Base-by-base conservation (phyloP, 2,113 vertebrate genomes). In the Cavia aperea region DNA sequence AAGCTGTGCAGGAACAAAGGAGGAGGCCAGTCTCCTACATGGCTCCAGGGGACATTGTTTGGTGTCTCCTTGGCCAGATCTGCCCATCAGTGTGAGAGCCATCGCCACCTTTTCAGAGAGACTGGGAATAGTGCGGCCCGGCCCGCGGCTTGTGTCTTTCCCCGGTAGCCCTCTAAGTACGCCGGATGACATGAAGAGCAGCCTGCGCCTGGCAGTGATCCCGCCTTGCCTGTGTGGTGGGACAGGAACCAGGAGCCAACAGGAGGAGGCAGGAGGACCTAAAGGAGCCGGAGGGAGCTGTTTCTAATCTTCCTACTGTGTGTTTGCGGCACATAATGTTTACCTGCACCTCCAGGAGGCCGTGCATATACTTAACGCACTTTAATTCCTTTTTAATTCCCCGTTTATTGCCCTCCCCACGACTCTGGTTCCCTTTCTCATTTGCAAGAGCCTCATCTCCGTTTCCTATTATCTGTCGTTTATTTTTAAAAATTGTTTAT, bases 171-270 rank as follows among this genome's bases (percentile, higher is more conserved):
- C 39, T 39, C 39, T 2, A 29, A 43, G 58, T 14, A 9, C 4
- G 4, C 1, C 1, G 0, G 15, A 7, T 2, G 18, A 51, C 9
- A 1, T 26, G 13, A 33, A 26, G 65, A 49, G 3, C 13, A 12
- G 10, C 33, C 75, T 29, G 51, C 13, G n/a, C 62, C 58, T 77
- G 29, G 21, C 16, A n/a, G 29, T 5, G 78, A 26, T 33, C 24
- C 23, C 23, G 15, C 39, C 39, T 62, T 4, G 56, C 2, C 70
- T 1, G 11, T 2, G 3, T 33, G 24, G 49, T n/a, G 31, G 23
- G 29, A 65, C 43, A 39, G 58, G 36, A 43, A 2, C 31, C 58
- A 4, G 14, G 39, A 58, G 14, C 0, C 12, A 10, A 31, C 18
- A 15, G 72, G 33, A 66, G 46, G 81, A 51, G 1, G n/a, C 51